These are phyloP conservation scores for Chaetodon trifasciatus DNA, from an alignment of 2,797 vertebrate species.

Conservation along the genomic window DNA sequence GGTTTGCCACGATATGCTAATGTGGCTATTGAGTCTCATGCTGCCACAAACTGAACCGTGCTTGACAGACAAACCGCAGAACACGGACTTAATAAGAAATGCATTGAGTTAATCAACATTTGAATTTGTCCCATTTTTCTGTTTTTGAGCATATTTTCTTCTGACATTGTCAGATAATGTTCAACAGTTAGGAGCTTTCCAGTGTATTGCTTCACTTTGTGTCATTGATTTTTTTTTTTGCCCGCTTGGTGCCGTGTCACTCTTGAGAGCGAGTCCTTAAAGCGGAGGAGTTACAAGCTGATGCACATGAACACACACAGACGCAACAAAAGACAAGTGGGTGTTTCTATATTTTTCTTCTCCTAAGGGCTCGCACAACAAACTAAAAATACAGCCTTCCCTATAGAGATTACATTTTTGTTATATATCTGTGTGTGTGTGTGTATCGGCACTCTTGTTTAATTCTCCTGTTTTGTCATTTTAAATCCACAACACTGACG, in stretches of 20 bases:
- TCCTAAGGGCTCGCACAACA: background rate
- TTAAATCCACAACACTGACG: background rate
- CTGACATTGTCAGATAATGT: background rate
- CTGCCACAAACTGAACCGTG: background rate
- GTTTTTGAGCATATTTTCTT: background rate
- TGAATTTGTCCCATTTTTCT: background rate
- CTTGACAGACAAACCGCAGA: background rate
- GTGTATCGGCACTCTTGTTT: background rate
- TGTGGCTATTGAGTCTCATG: background rate
- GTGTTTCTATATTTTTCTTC: background rate
- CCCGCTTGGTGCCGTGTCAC: slow-evolving; percentile 8
- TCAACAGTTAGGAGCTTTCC: background rate
- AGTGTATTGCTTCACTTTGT: background rate
- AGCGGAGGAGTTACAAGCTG: slow-evolving; percentile 29
- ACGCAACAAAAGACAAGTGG: slow-evolving; percentile 1
- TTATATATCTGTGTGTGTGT: background rate
- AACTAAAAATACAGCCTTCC: slow-evolving; percentile 4
- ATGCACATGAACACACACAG: slow-evolving; percentile 41
- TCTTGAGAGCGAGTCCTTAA: slow-evolving; percentile 38
- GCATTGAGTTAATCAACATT: background rate
- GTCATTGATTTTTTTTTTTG: background rate
- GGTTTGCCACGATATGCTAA: background rate
- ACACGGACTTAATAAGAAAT: background rate
- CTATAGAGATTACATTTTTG: slow-evolving; percentile 1
- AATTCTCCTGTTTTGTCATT: background rate